Percentiles rank a stretch among this genome's conserved stretches.
These are phyloP conservation scores for Himalopsyche japonica DNA, from an alignment of 2,888 invertebrate genomes.

Conservation along the genomic window DNA sequence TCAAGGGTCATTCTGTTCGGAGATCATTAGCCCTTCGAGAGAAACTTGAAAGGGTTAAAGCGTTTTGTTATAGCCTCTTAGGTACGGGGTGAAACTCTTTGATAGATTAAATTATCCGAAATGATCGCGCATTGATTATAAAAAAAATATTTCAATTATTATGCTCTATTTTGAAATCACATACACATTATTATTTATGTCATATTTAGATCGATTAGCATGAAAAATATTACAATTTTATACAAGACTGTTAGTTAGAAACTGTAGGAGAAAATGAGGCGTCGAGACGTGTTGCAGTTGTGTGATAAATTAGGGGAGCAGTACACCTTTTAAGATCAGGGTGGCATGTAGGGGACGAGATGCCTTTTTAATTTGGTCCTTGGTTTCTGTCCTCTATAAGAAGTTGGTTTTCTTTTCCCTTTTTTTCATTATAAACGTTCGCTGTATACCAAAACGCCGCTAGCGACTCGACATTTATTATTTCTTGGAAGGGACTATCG, in stretches of 20 bases:
- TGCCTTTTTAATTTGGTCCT: conserved; percentile 41
- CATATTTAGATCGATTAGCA: too few species aligned
- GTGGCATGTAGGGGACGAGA: conserved; percentile 28
- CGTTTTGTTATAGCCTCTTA: conserved; percentile 30
- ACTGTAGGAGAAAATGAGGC: background rate
- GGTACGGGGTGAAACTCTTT: background rate
- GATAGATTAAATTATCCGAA: background rate
- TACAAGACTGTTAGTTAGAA: too few species aligned
- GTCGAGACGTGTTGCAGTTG: background rate
- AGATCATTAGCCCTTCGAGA: conserved; percentile 38
- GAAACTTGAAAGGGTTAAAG: conserved; percentile 38
- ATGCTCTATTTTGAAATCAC: too few species aligned
- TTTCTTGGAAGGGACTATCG: conserved; percentile 22
- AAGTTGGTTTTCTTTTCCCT: conserved; percentile 39
- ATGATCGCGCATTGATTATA: background rate
- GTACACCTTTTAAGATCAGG: conserved; percentile 17
- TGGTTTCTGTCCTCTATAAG: conserved; percentile 34
- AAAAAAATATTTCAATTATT: background rate
- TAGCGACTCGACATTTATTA: conserved; percentile 37
- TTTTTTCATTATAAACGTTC: conserved; percentile 40
- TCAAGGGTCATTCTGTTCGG: conserved; percentile 40
- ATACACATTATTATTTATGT: too few species aligned
- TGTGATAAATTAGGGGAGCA: background rate
- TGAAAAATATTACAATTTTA: too few species aligned
- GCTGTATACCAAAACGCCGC: conserved; percentile 32